A percentile compares a stretch with the other conserved stretches of the same genome.
Evolutionary conservation across 2,113 vertebrate species (phyloP).

Genomic region (Asarcornis scutulata): DNA sequence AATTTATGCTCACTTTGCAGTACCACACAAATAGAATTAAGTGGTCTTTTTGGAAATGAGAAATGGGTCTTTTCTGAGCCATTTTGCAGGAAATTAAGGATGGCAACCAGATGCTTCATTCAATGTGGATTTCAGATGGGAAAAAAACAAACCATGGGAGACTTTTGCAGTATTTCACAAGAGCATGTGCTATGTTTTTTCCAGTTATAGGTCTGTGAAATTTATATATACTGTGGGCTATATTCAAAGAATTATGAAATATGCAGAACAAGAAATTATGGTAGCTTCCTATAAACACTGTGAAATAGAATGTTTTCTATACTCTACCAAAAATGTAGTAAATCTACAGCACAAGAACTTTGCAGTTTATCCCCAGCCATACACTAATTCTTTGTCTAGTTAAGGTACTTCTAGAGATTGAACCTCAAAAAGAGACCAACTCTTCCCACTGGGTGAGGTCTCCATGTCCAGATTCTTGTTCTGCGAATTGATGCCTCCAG

Average conservation of each 20-base stretch:
- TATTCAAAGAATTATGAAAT: conserved; percentile 46
- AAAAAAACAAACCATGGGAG: background rate
- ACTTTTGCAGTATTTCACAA: background rate
- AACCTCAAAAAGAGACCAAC: background rate
- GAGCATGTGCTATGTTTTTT: background rate
- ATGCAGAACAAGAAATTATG: conserved; percentile 1
- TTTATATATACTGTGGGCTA: background rate
- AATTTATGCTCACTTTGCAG: conserved; percentile 47
- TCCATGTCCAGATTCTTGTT: background rate
- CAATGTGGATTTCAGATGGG: background rate
- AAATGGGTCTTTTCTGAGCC: conserved; percentile 26
- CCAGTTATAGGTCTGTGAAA: background rate
- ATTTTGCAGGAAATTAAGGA: conserved; percentile 29
- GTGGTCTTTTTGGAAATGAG: conserved; percentile 46
- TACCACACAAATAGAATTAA: conserved; percentile 53
- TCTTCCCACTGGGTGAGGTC: background rate
- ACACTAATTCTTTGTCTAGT: background rate
- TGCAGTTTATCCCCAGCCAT: background rate
- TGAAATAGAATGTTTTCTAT: background rate
- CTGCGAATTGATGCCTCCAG: background rate
- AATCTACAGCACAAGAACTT: background rate
- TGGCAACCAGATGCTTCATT: conserved; percentile 17
- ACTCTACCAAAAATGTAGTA: background rate
- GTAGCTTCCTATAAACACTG: conserved; percentile 4
- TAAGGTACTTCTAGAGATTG: background rate